A percentile compares a stretch with the other conserved stretches of the same genome.
Evolutionary conservation across 2,888 invertebrate species (phyloP).

Genomic region (Parnassius orleans): DNA sequence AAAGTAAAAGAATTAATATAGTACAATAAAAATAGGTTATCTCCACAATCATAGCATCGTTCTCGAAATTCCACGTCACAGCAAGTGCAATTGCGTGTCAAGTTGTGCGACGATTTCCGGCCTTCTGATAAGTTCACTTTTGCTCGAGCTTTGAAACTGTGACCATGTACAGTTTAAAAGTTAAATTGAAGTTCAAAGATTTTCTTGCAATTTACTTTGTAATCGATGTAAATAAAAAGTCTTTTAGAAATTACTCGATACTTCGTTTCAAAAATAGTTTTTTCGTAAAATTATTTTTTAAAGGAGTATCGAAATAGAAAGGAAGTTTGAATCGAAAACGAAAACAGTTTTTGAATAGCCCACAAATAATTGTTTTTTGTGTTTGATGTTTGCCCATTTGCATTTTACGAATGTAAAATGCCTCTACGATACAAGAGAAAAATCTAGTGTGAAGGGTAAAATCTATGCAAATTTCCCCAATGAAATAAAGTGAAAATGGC

Average conservation of each 20-base stretch:
- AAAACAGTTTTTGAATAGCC: neutral
- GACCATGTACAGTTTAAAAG: neutral
- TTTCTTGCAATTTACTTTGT: neutral
- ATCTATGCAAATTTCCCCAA: too few relatives aligned
- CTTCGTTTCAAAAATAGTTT: too few relatives aligned
- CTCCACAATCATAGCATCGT: too few relatives aligned
- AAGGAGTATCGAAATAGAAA: neutral
- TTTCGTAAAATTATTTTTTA: neutral
- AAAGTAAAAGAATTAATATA: too few relatives aligned
- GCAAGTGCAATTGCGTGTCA: conserved; percentile 20
- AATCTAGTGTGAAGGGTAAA: too few relatives aligned
- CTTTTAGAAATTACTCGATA: too few relatives aligned
- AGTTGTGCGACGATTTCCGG: conserved; percentile 6
- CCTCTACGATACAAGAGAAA: too few relatives aligned
- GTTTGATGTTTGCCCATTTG: too few relatives aligned
- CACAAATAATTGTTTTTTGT: too few relatives aligned
- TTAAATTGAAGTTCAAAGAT: conserved; percentile 3
- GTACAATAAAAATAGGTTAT: too few relatives aligned
- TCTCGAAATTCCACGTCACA: neutral
- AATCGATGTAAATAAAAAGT: neutral
- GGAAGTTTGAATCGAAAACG: neutral
- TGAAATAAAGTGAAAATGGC: too few relatives aligned
- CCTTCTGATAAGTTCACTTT: conserved; percentile 14
- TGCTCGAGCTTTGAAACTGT: conserved; percentile 4
- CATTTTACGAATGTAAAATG: too few relatives aligned